Base-by-base conservation (phyloP, 2,888 invertebrate species). In the Eupithecia pulchellata region DNA sequence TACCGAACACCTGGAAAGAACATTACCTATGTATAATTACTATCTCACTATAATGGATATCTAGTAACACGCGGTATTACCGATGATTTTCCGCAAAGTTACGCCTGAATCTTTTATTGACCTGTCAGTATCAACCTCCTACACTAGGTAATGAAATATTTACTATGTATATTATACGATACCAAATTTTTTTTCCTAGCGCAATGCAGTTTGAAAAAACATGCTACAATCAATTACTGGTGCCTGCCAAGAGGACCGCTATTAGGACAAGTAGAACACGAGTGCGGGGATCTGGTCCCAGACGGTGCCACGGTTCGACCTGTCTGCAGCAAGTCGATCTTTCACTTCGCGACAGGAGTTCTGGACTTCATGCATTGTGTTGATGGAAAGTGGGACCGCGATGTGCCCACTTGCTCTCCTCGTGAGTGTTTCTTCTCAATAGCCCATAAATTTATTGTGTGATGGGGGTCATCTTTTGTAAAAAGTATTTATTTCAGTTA, bases 361-460 rank as follows among this genome's bases (percentile, higher is more conserved):
- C 68, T 74, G 5, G 39, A 63, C 25, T 74, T 72, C 60, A 70
- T 75, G 68, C 74, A 69, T 55, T 75, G 75, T 47, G 70, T 66
- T 17, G 73, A 75, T 36, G 75, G 75, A 17, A 67, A 47, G 9
- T 75, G 75, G 75, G 66, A 75, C 30, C 55, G 39, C 8, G 27
- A 63, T 0, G 68, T 75, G 4, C 70, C 68, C 2, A 55, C 72
- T 29, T 75, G 75, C 32, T 70, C 73, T 70, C 5, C 68, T 25
- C 63, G 63, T 68, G 39, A 68, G 68, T 68, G 9, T 25, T 34
- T 65, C 9, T 27, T 5, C 11, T 60, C 11, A 14, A 27, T 29
- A 20, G 52, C 4, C 1, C 17, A 39, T 39, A 17, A 39, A 17
- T 39, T 17, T 39, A 2, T 8, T 42, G n/a, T n/a, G 1, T 8